Evolutionary conservation across 2,888 invertebrate species (phyloP), one percentile per base, ranked within the genome.

Genomic region (Cordylochernes scorpioides): DNA sequence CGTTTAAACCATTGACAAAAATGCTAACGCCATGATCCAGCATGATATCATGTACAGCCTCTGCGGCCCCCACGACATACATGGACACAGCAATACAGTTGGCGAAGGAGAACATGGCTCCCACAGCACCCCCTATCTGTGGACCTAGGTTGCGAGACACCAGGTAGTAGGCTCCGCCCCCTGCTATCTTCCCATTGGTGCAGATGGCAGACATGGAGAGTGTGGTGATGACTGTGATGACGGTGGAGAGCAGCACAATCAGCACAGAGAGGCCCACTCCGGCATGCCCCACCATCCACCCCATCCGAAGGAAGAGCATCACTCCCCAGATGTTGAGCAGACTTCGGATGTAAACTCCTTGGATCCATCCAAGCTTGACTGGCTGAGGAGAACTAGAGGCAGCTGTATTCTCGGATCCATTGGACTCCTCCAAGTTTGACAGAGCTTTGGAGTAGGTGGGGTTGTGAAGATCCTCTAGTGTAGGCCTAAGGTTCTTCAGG

Each of bases 261-360:
- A 75, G 49, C 45, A 71, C 27, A 9, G 35, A 30, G 8, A 40
- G 17, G 68, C 74, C 64, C 42, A 88, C 68, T 35, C 91, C 91
- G 3, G 88, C 71, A 52, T 91, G 82, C 21, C 77, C 78, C 25
- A 91, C 80, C 40, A 94, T 80, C 97, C 97, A 97, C 21, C 88
- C 78, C 49, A 97, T 63, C 30, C 91, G 71, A 42, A 94, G 64
- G 57, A 97, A 97, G 39, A 97, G 65, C 88, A 97, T 94, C 42
- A 94, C 94, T 29, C 94, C 94, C 75, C 86, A 94, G 49, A 97
- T 94, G 57, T 94, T 94, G 47, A 94, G 68, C 24, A 94, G 66
- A 51, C 91, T 91, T 59, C 91, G 59, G 61, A 88, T 67, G n/a
- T n/a, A n/a, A n/a, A n/a, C n/a, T n/a, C n/a, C n/a, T n/a, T n/a